Evolutionary conservation across 2,888 invertebrate species (phyloP).

Genomic region (Anoplius nigerrimus): DNA sequence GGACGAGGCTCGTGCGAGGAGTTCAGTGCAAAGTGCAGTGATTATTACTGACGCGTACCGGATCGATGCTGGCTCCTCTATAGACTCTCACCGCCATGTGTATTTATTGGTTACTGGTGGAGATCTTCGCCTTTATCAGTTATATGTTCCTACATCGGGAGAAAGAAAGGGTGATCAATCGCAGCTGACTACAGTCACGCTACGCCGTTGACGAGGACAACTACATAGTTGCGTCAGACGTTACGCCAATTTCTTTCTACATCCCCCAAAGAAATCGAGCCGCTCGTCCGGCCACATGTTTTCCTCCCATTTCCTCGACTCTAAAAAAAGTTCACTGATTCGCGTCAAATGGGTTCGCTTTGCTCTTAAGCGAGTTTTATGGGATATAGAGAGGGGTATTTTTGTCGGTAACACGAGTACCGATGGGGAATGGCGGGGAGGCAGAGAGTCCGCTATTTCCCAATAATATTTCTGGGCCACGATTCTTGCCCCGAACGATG

Average conservation of each 20-base stretch:
- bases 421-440: not conserved
- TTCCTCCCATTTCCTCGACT: no score
- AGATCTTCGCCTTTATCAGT: no score
- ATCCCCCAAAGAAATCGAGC: no score
- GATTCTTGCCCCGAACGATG: no score
- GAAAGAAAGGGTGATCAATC: no score
- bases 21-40: slow-evolving; percentile 67
- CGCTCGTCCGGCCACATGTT: no score
- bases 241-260: no score
- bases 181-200: not conserved
- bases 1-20: slow-evolving; percentile 22
- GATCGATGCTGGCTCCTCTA: slow-evolving; percentile 37
- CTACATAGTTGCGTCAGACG: not conserved
- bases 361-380: not conserved
- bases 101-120: not conserved
- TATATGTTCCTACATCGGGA: no score
- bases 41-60: slow-evolving; percentile 52
- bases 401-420: not conserved
- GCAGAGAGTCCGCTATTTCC: not conserved
- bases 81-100: not conserved
- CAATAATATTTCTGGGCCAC: slow-evolving; percentile 1
- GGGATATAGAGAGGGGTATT: not conserved
- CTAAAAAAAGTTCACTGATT: no score
- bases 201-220: not conserved
- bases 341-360: not conserved